A percentile compares a stretch with the other conserved stretches of the same genome.
These are phyloP conservation scores for Ormyrus rosae DNA, from an alignment of 2,888 invertebrate species.

Conservation along the genomic window DNA sequence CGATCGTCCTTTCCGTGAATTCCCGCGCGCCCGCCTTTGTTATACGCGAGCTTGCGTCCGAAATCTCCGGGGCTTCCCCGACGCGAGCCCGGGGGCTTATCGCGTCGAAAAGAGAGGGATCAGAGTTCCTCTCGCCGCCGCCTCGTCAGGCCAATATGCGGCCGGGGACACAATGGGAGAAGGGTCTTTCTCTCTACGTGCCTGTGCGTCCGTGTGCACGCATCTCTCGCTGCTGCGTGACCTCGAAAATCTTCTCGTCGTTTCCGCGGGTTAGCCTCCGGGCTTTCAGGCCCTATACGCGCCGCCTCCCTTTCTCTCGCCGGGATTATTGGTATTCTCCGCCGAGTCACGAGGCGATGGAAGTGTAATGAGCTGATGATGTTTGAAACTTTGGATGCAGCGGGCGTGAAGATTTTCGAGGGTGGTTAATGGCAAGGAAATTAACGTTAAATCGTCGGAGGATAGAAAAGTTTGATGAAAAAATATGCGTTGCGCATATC, in stretches of 20 bases:
- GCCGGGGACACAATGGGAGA: not conserved
- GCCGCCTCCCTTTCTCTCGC: not conserved
- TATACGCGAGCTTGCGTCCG: not conserved
- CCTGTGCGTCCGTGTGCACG: no score
- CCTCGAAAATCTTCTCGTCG: constrained; percentile 43
- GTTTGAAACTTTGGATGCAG: no score
- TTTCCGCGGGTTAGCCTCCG: constrained; percentile 8
- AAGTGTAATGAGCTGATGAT: no score
- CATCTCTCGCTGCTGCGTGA: constrained; percentile 11
- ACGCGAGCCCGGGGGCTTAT: constrained; percentile 23
- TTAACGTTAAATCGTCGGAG: no score
- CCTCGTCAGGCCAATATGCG: constrained; percentile 41
- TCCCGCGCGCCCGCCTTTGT: constrained; percentile 27
- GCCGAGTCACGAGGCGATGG: no score
- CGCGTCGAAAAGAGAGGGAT: constrained; percentile 38
- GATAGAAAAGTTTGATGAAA: no score
- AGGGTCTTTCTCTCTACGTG: no score
- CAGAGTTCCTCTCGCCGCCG: constrained; percentile 9
- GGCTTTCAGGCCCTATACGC: not conserved
- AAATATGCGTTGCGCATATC: no score
- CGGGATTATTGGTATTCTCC: constrained; percentile 22
- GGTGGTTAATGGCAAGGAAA: no score
- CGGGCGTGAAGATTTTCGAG: no score
- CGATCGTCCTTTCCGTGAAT: constrained; percentile 8
- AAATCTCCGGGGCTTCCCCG: constrained; percentile 21